phyloP scores from a whole-genome alignment of 2,113 vertebrate species.

The Eonycteris spelaea region DNA sequence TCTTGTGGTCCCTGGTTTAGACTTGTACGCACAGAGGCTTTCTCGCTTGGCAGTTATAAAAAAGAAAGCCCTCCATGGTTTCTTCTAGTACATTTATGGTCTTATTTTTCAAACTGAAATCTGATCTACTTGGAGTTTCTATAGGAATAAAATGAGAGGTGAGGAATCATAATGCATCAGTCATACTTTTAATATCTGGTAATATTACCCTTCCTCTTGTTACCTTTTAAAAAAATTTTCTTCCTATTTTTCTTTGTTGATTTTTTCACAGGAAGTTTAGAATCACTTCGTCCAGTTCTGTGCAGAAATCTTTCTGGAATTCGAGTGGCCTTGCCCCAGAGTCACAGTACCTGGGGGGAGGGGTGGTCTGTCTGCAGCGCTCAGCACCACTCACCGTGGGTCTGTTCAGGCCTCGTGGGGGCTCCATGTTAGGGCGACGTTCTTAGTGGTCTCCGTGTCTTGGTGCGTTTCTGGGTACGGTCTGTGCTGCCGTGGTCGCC shows the following conservation, averaged over 20 bases:
- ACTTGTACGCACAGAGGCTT: neutral
- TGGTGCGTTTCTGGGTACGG: fast-evolving
- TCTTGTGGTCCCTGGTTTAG: neutral
- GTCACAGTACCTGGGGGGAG: too few species aligned
- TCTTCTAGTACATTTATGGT: neutral
- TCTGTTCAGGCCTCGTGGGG: fast-evolving
- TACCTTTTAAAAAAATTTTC: neutral
- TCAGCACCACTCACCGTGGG: too few species aligned
- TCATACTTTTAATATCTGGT: fast-evolving
- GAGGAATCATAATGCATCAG: fast-evolving
- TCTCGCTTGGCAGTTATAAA: neutral
- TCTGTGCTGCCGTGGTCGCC: too few species aligned
- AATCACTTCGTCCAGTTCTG: neutral
- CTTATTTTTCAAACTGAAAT: neutral
- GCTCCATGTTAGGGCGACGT: fast-evolving
- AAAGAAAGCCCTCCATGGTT: neutral
- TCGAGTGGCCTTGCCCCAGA: neutral
- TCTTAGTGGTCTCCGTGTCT: fast-evolving
- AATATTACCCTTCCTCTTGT: fast-evolving
- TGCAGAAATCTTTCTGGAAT: neutral
- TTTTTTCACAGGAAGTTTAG: neutral
- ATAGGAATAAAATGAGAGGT: neutral
- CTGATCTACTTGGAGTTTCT: neutral
- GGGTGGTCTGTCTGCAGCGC: too few species aligned
- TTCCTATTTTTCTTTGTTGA: neutral